Conservation (phyloP, 2,797 vertebrate species). For the Protosalanx chinensis region DNA sequence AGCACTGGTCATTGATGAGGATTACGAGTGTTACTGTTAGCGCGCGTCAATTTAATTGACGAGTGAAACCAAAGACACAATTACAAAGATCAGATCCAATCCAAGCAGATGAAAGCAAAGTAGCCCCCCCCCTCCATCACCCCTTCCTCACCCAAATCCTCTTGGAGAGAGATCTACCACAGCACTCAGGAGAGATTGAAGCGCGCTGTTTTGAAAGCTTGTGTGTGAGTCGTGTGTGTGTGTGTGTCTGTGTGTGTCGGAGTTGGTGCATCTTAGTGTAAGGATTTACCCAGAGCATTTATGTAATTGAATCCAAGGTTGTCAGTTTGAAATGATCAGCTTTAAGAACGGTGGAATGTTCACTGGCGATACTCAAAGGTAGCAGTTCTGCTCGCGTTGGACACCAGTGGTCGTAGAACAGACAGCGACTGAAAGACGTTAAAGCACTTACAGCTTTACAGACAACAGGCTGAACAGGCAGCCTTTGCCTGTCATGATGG, state of each 20-base stretch:
- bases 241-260: too few species aligned
- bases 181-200: conserved; percentile 30
- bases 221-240: conserved; percentile 4
- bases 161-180: conserved; percentile 48
- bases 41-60: conserved; percentile 50
- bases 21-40: conserved; percentile 23
- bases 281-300: too few species aligned
- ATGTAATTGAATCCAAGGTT: too few species aligned
- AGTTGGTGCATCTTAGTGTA: too few species aligned
- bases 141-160: conserved; percentile 14
- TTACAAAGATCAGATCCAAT: conserved; percentile 39
- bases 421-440: conserved; percentile 28
- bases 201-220: conserved; percentile 9
- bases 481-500: conserved; percentile 48
- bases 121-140: not conserved
- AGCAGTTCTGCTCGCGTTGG: too few species aligned
- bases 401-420: too few species aligned
- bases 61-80: conserved; percentile 43
- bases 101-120: conserved; percentile 44
- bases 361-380: too few species aligned
- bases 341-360: too few species aligned
- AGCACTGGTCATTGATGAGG: conserved; percentile 7
- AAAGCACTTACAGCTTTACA: conserved; percentile 54
- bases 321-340: too few species aligned
- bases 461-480: conserved; percentile 47